These are phyloP conservation scores for Arenaria interpres DNA, from an alignment of 2,113 vertebrate genomes.

Conservation along the genomic window DNA sequence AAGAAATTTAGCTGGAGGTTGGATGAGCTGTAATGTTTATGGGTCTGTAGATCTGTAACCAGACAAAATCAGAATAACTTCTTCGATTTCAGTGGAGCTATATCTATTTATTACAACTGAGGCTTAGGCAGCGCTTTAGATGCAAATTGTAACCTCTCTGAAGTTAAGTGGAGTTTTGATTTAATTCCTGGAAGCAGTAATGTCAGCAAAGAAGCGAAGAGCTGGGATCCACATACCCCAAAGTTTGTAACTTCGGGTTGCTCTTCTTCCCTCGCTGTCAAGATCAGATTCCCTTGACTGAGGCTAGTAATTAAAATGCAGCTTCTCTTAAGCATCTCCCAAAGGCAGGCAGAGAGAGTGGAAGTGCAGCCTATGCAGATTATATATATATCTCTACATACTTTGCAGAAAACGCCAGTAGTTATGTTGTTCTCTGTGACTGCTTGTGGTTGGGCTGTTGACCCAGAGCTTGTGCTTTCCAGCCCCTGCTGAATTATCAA, in stretches of 20 bases:
- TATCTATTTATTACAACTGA: conserved; percentile 18
- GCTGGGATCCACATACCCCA: not conserved
- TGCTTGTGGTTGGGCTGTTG: not conserved
- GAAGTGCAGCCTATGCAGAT: not conserved
- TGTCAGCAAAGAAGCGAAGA: not conserved
- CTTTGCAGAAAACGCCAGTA: not conserved
- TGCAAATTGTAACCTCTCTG: conserved; percentile 23
- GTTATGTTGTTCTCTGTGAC: not conserved
- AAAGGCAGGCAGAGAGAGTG: not conserved
- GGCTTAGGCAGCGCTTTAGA: not conserved
- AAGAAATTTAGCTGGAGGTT: conserved; percentile 20
- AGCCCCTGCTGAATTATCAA: not conserved
- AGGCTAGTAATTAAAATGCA: conserved; percentile 18
- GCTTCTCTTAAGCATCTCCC: conserved; percentile 9
- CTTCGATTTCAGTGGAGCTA: not conserved
- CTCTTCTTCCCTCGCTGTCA: not conserved
- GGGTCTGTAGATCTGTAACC: not conserved
- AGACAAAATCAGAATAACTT: not conserved
- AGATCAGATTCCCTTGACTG: not conserved
- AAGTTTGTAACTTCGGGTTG: conserved; percentile 5
- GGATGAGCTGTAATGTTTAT: conserved; percentile 14
- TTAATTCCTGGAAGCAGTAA: conserved; percentile 19
- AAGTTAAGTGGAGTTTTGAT: conserved; percentile 33
- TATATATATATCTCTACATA: not conserved
- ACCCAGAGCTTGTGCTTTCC: not conserved